Conservation (phyloP, 2,888 invertebrate genomes). For the Megastigmus dorsalis region DNA sequence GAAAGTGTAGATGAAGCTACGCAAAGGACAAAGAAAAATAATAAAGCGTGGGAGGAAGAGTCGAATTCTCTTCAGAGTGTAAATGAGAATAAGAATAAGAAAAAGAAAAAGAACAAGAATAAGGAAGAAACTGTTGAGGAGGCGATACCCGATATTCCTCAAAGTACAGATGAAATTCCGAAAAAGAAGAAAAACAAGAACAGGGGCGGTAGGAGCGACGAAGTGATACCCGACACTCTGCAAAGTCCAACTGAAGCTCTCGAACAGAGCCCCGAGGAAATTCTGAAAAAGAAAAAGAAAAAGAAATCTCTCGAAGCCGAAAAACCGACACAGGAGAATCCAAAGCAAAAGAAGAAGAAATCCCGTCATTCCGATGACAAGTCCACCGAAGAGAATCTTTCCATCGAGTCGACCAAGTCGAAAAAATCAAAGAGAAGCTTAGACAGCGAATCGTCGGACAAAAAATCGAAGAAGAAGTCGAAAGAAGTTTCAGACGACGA, state of each 20-base stretch:
- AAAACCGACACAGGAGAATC: too few species aligned
- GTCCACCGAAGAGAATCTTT: slow-evolving; percentile 4
- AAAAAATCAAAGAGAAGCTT: too few species aligned
- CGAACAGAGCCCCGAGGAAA: neutral
- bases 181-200: slow-evolving; percentile 45
- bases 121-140: neutral
- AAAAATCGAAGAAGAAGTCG: slow-evolving; percentile 34
- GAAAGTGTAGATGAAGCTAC: neutral
- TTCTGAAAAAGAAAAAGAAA: slow-evolving; percentile 10
- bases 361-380: neutral
- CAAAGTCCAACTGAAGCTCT: too few species aligned
- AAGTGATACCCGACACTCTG: neutral
- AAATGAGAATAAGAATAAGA: slow-evolving; percentile 32
- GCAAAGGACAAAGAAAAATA: slow-evolving; percentile 11
- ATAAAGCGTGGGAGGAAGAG: slow-evolving; percentile 13
- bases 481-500: slow-evolving; percentile 19
- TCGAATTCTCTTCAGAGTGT: neutral
- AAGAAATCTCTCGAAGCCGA: slow-evolving; percentile 11
- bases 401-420: too few species aligned
- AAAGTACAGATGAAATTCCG: neutral
- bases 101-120: slow-evolving; percentile 14
- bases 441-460: neutral
- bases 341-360: slow-evolving; percentile 38
- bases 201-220: neutral
- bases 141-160: neutral